Base-by-base conservation (phyloP, 2,113 vertebrate genomes). In the Hydrolagus affinis region DNA sequence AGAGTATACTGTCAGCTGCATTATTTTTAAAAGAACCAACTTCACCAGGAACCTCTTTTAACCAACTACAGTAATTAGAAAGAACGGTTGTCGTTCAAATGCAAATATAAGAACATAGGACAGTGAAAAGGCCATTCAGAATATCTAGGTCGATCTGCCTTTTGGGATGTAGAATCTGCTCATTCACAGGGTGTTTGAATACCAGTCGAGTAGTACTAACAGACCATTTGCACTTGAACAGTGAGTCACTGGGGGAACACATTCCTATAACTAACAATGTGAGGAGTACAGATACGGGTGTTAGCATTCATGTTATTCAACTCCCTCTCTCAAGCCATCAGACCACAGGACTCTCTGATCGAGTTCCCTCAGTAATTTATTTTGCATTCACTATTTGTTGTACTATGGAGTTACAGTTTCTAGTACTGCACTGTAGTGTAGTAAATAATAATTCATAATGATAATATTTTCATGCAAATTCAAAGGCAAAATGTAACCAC, bases 21-120 rank as follows among this genome's bases (percentile, higher is more conserved):
- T 68, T 83, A 56, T 15, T 83, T 66, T 60, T 30, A 83, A 83
- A 80, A 80, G 77, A 64, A n/a, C 77, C 60, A 66, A 83, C 66
- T 60, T 68, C 78, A 66, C 62, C 57, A 62, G 78, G 62, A 66
- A 23, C 60, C 77, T 64, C 66, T 66, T 70, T 72, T 83, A 66
- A 25, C 32, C 60, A 66, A 66, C 28, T 83, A n/a, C n/a, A n/a
- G n/a, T n/a, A 83, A 83, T 83, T 83, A 28, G 25, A 19, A 83
- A 64, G 28, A 76, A 80, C 14, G 25, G 30, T 44, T 44, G 44
- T 83, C 60, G 66, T 83, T 83, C 66, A 32, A 6, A 28, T 68
- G 66, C 66, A 66, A 83, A 32, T 7, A 28, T 68, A 25, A 25
- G 76, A 14, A 83, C 32, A 28, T 83, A 19, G 30, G 60, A 28